Conservation (phyloP, 2,888 invertebrate species). For the Ophonus ardosiacus region DNA sequence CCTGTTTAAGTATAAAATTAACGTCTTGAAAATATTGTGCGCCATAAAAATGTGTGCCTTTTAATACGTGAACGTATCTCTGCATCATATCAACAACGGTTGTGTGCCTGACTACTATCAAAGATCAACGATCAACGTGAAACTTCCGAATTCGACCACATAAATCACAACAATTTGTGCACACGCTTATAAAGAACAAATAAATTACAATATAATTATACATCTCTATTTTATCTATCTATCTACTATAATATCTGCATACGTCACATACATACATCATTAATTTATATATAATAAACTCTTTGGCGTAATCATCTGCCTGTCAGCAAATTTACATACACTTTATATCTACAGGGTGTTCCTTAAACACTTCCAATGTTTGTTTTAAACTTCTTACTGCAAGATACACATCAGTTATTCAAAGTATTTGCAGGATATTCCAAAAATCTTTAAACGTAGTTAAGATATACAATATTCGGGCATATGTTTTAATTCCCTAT, state of each 20-base stretch:
- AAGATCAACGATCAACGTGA: slow-evolving; percentile 27
- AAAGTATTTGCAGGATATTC: background rate
- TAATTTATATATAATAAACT: slow-evolving; percentile 58
- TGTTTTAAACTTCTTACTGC: background rate
- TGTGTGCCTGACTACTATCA: slow-evolving; percentile 46
- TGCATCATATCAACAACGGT: background rate
- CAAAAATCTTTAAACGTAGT: background rate
- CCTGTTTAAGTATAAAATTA: background rate
- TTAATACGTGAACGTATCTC: background rate
- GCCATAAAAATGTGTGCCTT: background rate
- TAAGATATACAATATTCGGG: background rate
- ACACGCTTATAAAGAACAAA: slow-evolving; percentile 57
- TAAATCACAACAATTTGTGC: slow-evolving; percentile 52
- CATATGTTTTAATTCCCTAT: background rate
- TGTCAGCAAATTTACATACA: slow-evolving; percentile 58
- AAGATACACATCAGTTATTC: background rate
- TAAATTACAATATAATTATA: slow-evolving; percentile 56
- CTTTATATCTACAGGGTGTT: slow-evolving; percentile 48
- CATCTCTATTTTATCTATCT: slow-evolving; percentile 49
- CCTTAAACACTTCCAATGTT: slow-evolving; percentile 8
- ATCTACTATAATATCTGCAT: slow-evolving; percentile 56
- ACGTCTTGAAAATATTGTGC: background rate
- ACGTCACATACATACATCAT: slow-evolving; percentile 51
- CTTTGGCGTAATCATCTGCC: slow-evolving; percentile 57
- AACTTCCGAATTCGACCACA: slow-evolving; percentile 35